Evolutionary conservation across 2,888 invertebrate species (phyloP).

Genomic region (Xestia sexstrigata): DNA sequence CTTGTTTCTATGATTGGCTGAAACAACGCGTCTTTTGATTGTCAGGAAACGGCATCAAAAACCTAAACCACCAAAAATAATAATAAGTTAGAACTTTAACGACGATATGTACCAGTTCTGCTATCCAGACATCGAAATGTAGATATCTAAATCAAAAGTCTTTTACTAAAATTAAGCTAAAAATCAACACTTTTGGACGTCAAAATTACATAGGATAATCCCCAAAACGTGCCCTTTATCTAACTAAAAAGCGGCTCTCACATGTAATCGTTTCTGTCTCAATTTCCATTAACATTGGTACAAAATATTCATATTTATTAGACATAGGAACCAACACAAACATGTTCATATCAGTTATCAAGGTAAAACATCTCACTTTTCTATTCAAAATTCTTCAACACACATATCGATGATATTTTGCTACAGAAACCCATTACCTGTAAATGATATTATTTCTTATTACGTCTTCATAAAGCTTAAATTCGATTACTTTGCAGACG

Average conservation of each 20-base stretch:
- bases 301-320: neutral
- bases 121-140: no score
- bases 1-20: no score
- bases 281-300: neutral
- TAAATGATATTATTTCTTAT: constrained; percentile 61
- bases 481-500: constrained; percentile 60
- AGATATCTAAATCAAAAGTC: neutral
- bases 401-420: constrained; percentile 15
- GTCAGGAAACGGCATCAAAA: no score
- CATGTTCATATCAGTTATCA: neutral
- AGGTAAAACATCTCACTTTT: constrained; percentile 22
- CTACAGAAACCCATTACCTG: constrained; percentile 39
- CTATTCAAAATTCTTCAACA: constrained; percentile 34
- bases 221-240: neutral
- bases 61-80: no score
- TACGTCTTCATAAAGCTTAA: constrained; percentile 63
- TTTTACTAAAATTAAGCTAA: neutral
- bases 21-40: no score
- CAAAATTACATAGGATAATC: neutral
- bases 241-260: neutral
- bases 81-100: no score
- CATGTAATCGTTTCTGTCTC: neutral
- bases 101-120: neutral
- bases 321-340: neutral
- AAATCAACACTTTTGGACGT: neutral